phyloP scores from a whole-genome alignment of 1,140 invertebrate species.

The Xylocopa sonorina region DNA sequence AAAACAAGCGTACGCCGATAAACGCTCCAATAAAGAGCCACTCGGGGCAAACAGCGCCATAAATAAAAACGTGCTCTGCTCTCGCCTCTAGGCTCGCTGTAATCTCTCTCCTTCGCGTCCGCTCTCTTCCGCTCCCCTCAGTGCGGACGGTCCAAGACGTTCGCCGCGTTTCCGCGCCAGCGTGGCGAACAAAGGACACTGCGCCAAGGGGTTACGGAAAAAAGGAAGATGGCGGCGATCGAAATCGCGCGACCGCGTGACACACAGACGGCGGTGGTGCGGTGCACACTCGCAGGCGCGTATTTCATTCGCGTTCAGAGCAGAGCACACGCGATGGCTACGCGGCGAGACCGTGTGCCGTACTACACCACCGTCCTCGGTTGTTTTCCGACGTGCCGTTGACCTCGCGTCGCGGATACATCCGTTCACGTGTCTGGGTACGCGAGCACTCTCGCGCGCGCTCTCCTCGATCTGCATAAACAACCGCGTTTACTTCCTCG shows the following conservation, averaged over 20 bases:
- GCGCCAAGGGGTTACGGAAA: conserved; percentile 11
- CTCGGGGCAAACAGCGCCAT: conserved; percentile 32
- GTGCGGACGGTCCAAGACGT: too few species aligned
- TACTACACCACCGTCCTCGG: conserved; percentile 50
- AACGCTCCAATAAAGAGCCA: conserved; percentile 24
- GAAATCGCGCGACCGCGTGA: conserved; percentile 50
- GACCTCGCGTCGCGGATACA: conserved; percentile 59
- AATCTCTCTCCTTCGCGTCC: background rate
- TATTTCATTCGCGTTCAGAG: too few species aligned
- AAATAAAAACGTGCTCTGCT: conserved; percentile 32
- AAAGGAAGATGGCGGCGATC: conserved; percentile 42
- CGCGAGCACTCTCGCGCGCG: too few species aligned
- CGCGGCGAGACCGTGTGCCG: conserved; percentile 46
- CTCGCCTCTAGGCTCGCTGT: background rate
- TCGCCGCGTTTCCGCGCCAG: conserved; percentile 1
- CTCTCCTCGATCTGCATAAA: too few species aligned
- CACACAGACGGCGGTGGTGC: too few species aligned
- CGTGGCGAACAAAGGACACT: conserved; percentile 32
- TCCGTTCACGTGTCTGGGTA: conserved; percentile 21
- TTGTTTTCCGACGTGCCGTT: conserved; percentile 70
- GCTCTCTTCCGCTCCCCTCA: background rate
- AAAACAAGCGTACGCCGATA: conserved; percentile 24
- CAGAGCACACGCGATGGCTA: conserved; percentile 14
- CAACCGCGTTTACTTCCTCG: conserved; percentile 48
- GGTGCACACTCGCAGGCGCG: too few species aligned